Evolutionary conservation across 2,888 invertebrate species (phyloP), one percentile per base, ranked within the genome.

Genomic region (Thecocarcelia acutangulata): DNA sequence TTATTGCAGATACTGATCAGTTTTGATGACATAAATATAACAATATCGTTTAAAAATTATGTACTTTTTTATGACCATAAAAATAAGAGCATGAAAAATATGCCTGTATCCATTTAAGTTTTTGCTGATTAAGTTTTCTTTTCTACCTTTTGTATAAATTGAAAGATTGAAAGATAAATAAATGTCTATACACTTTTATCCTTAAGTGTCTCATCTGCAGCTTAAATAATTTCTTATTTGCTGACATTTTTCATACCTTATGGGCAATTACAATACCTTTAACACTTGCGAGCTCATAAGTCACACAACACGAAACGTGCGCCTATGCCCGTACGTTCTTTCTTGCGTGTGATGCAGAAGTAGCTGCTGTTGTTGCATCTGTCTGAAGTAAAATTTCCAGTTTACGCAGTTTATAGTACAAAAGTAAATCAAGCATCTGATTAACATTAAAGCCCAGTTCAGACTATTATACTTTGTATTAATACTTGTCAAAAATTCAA

Each of bases 241-340:
- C 69, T 77, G 77, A 74, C 77, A 82, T 74, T 69, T 68, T 74
- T 78, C 64, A 78, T 82, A 68, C 77, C 81, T 73, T 56, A 63
- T 64, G 77, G 77, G 77, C 77, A 82, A 78, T 82, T 82, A 78
- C 81, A 74, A 78, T 82, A 74, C 69, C 77, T 78, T 82, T 78
- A 82, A 82, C 81, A 78, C 77, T 82, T 82, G 77, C 69, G 64
- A 59, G 64, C 74, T 63, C 70, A 82, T 78, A 74, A 78, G 64
- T 82, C 81, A 82, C 61, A 33, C 56, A 54, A 6, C 33, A 44
- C 42, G 44, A 58, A 74, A 74, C 69, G 58, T 82, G 81, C 58
- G 15, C 58, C 73, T 73, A 74, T 81, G 69, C 12, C 68, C 21
- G n/a, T n/a, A n/a, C n/a, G n/a, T n/a, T n/a, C 48, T 54, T 46